Base-by-base conservation (phyloP, 1,140 invertebrate species). In the Lutraria rhynchaena region DNA sequence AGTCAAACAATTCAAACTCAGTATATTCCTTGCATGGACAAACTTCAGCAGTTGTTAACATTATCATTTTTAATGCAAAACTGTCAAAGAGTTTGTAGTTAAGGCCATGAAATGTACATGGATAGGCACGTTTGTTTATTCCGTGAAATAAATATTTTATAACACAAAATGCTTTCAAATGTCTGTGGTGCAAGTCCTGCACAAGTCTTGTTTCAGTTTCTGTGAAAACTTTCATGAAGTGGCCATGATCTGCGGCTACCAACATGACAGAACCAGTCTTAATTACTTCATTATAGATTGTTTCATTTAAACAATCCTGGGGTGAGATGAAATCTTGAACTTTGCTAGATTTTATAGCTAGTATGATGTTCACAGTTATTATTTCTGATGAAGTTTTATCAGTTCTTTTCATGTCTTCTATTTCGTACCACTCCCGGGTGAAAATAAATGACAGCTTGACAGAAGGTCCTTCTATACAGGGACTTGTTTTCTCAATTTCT, bases 161-260 rank as follows among this genome's bases (percentile, higher is more conserved):
- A 5, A 75, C 22, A 41, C 71, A 35, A 29, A 61, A 61, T 3
- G 58, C 57, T 49, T 60, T 75, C 13, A 46, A 7, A 46, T 75
- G 71, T 15, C 37, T 61, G 3, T 19, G 9, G 3, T 33, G 19
- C 15, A 60, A n/a, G 19, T 55, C 24, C 24, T 75, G 60, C 24
- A 75, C 61, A 27, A 75, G 17, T 35, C 37, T 22, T 24, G 41
- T 9, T 46, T 75, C 71, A 5, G 57, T 46, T 4, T 60, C 57
- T 5, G 58, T 55, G 37, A 75, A 75, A 19, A 15, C 46, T 75
- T 75, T 75, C 22, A 44, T 46, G 46, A 75, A 75, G 22, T 75
- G 13, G 22, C 71, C 71, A 33, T 46, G 15, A 31, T 22, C n/a
- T 17, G 9, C 11, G 3, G 71, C 53, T 29, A 60, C 31, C n/a